Percentiles rank a stretch among this genome's conserved stretches.
These are phyloP conservation scores for Ischnus inquisitorius DNA, from an alignment of 2,888 invertebrate genomes.

Conservation along the genomic window DNA sequence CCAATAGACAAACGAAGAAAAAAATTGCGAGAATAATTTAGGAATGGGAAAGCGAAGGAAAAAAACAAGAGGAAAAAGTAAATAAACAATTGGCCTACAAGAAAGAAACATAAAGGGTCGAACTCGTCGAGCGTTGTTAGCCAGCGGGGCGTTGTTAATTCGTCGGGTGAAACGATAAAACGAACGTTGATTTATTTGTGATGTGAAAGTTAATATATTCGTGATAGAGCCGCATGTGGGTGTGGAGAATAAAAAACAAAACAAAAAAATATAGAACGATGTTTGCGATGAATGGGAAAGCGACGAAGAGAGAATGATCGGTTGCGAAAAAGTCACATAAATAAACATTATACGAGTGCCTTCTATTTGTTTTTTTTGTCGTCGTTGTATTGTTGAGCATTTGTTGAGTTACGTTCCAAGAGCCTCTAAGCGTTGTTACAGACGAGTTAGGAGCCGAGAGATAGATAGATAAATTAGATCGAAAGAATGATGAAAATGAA, in stretches of 20 bases:
- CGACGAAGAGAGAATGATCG: not conserved
- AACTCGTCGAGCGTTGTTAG: slow-evolving; percentile 51
- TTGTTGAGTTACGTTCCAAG: slow-evolving; percentile 84
- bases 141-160: slow-evolving; percentile 52
- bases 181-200: slow-evolving; percentile 59
- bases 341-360: slow-evolving; percentile 82
- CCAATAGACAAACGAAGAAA: slow-evolving; percentile 31
- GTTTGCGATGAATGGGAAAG: not conserved
- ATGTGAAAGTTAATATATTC: slow-evolving; percentile 60
- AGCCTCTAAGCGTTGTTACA: slow-evolving; percentile 81
- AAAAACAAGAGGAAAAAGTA: slow-evolving; percentile 11
- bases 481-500: slow-evolving; percentile 30
- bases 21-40: slow-evolving; percentile 22
- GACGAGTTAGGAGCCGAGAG: slow-evolving; percentile 67
- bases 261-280: too few species aligned
- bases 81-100: slow-evolving; percentile 40
- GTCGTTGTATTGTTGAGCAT: slow-evolving; percentile 84
- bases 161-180: slow-evolving; percentile 37
- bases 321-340: slow-evolving; percentile 31
- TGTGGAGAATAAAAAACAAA: slow-evolving; percentile 16
- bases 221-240: slow-evolving; percentile 3
- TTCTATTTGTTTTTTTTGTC: slow-evolving; percentile 84
- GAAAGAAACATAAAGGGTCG: not conserved
- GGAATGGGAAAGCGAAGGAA: not conserved
- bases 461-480: slow-evolving; percentile 59